Base-by-base conservation (phyloP, 2,888 invertebrate genomes). In the Marronus borbonicus region DNA sequence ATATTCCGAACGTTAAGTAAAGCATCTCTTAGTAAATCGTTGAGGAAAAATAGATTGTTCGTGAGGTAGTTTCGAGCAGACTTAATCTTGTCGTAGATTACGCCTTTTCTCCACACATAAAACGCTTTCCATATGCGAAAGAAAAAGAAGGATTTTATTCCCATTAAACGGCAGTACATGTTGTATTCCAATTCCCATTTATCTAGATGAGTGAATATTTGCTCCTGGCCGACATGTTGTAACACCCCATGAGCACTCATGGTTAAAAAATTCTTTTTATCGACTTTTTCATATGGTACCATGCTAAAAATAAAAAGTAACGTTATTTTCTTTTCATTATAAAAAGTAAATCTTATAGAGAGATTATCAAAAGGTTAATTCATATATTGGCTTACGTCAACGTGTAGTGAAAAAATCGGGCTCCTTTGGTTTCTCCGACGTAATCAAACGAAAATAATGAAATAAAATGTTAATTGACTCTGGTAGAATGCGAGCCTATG, bases 111-210 rank as follows among this genome's bases (percentile, higher is more conserved):
- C 96, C 96, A 96, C 0, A 94, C 92, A 84, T 93, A 94, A 86
- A 96, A 96, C 0, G 94, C 93, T 88, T 97, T 95, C 94, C 95
- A 95, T 79, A 92, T 90, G 14, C 93, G 91, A 84, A 93, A 95
- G 39, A 92, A 89, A 65, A 89, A 90, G 85, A 95, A 95, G 66
- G 92, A 92, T 81, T 92, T 93, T 65, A 95, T 93, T 90, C 92
- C 91, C 81, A 93, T 93, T n/a, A 97, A 90, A 85, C 94, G 91
- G 58, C 93, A 91, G 85, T 95, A 97, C 87, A 93, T 93, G n/a
- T 91, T 92, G 84, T 95, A 96, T 85, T 97, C 96, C 78, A 92
- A 92, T 85, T 95, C 94, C 96, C 96, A 97, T 80, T 93, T 90
- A 24, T 93, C 91, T 5, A 97, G 89, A 10, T 94, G 92, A 0